Percentiles rank a stretch among this genome's conserved stretches.
Evolutionary conservation across 2,113 vertebrate species (phyloP).

Genomic region (Hylia prasina): DNA sequence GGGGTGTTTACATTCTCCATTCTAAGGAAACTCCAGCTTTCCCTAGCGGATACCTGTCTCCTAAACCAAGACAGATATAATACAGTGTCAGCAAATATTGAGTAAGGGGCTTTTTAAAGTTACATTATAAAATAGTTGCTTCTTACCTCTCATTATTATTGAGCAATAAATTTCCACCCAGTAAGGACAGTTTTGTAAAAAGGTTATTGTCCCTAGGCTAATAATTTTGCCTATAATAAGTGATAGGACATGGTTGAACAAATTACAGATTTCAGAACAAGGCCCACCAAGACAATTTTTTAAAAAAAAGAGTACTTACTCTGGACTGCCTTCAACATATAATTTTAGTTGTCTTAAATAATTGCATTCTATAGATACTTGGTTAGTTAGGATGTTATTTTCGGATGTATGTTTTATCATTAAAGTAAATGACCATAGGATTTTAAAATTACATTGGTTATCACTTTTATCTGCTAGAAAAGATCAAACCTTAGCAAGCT

Average conservation of each 20-base stretch:
- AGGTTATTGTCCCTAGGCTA: slow-evolving; percentile 2
- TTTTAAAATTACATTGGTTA: slow-evolving; percentile 21
- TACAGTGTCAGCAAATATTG: slow-evolving; percentile 4
- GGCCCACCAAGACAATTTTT: background rate
- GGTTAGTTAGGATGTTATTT: background rate
- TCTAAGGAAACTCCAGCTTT: too few species aligned
- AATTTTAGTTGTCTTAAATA: background rate
- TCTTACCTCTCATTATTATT: background rate
- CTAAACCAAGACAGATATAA: too few species aligned
- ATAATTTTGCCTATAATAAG: slow-evolving; percentile 14
- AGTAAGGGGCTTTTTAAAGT: background rate
- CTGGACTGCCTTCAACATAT: background rate
- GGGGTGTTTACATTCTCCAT: too few species aligned
- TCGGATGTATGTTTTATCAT: background rate
- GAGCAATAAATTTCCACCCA: slow-evolving; percentile 28
- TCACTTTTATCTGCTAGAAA: slow-evolving; percentile 15
- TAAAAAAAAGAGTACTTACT: background rate
- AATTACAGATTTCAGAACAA: background rate
- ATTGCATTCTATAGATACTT: background rate
- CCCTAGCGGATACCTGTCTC: too few species aligned
- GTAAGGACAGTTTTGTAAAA: slow-evolving; percentile 17
- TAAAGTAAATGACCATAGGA: slow-evolving; percentile 5
- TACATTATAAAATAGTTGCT: background rate
- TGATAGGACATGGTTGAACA: background rate
- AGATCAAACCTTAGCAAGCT: slow-evolving; percentile 15